A percentile compares a stretch with the other conserved stretches of the same genome.
Conservation (phyloP, 1,140 invertebrate genomes). For the Danaus melanippus region DNA sequence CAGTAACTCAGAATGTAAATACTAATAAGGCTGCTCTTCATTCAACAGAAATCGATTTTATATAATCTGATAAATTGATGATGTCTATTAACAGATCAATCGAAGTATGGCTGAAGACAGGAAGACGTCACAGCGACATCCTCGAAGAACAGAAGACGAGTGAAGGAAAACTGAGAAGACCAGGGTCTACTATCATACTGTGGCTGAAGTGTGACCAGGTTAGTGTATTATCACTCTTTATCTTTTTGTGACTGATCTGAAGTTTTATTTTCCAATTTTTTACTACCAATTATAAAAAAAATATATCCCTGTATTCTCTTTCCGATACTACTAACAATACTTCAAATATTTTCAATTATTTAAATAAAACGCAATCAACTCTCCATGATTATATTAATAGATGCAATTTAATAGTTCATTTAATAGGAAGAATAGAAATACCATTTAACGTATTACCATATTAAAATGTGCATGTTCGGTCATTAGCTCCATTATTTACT, state of each 20-base stretch:
- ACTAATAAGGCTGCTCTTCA: too few species aligned
- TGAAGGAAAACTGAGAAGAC: constrained; percentile 81
- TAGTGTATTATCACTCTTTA: too few species aligned
- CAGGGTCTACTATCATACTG: constrained; percentile 78
- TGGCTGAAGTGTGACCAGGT: constrained; percentile 89
- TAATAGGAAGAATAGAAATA: constrained; percentile 4
- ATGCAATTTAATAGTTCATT: too few species aligned
- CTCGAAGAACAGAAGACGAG: constrained; percentile 79
- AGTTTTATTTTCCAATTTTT: too few species aligned
- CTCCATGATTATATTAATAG: too few species aligned
- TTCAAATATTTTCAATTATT: neutral
- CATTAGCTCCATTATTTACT: constrained; percentile 6
- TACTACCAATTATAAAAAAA: too few species aligned
- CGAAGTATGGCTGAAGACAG: constrained; percentile 54
- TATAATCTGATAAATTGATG: too few species aligned
- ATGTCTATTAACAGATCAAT: constrained; percentile 42
- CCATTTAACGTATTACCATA: constrained; percentile 4
- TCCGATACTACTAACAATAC: too few species aligned
- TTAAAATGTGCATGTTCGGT: constrained; percentile 11
- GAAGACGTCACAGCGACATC: constrained; percentile 78
- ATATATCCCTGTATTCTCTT: too few species aligned
- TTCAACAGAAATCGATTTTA: too few species aligned
- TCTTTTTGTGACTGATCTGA: too few species aligned
- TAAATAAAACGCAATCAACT: neutral
- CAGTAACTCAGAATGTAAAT: neutral